Evolutionary conservation across 2,888 invertebrate species (phyloP), one percentile per base, ranked within the genome.

Genomic region (Argyresthia albistria): DNA sequence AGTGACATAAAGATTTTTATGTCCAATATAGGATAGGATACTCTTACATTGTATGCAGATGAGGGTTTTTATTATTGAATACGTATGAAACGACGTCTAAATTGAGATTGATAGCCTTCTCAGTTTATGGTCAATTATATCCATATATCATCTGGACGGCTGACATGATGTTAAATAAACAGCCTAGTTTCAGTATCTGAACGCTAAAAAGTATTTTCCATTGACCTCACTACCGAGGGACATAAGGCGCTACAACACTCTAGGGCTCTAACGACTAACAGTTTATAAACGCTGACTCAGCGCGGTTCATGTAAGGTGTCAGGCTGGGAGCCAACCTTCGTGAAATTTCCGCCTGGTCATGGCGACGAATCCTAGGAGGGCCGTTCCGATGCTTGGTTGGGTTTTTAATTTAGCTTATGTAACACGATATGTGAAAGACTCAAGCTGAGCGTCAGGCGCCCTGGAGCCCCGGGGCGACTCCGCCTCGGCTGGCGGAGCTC

Each of bases 391-490:
- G 11, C 36, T 14, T 47, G n/a, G 45, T 11, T 15, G 36, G n/a
- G 49, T 71, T 68, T 53, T 71, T 69, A 68, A 70, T 70, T 67
- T 66, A 57, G 58, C 58, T 57, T 59, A 58, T 63, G 68, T 62
- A 67, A 66, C 58, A 57, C 59, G 64, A 67, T 65, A 65, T 61
- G 25, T 6, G 25, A 25, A 25, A 25, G 25, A 25, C 25, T 25
- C 25, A 4, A 58, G 48, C 37, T 15, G 45, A 53, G 58, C 36
- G 57, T 51, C 36, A 48, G 25, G 53, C 50, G 53, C 64, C 58
- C 57, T 57, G 62, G 59, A 57, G 59, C 58, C 56, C 55, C 54
- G 51, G 55, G 57, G 54, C 53, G 53, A 53, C 52, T 25, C 25
- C 25, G 53, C 48, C 35, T n/a, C 11, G 37, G 53, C 36, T 49